phyloP scores from a whole-genome alignment of 2,797 vertebrate species.

The Enteromius treurensis region DNA sequence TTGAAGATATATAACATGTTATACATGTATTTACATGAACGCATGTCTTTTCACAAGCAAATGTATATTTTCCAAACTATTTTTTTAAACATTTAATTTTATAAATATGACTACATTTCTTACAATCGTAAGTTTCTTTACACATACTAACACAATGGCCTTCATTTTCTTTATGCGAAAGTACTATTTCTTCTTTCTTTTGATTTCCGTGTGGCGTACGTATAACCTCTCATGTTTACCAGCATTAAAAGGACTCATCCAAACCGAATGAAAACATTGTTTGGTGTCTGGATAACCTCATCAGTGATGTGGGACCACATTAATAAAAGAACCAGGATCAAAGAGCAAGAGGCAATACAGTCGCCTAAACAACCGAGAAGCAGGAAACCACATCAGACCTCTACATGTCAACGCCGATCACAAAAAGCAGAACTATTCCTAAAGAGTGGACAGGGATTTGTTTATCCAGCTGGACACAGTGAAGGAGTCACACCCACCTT shows the following conservation, averaged over 20 bases:
- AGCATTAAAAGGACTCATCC: not conserved
- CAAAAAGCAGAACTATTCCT: not conserved
- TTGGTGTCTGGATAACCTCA: constrained; percentile 17
- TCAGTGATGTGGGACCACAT: not conserved
- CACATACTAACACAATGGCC: not conserved
- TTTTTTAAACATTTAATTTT: too few relatives aligned
- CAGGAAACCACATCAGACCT: constrained; percentile 33
- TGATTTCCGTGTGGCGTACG: not conserved
- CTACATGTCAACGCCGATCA: not conserved
- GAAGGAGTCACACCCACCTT: not conserved
- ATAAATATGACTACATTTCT: too few relatives aligned
- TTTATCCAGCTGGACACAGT: constrained; percentile 35
- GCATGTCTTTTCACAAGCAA: too few relatives aligned
- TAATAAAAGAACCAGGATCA: constrained; percentile 25
- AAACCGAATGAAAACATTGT: not conserved
- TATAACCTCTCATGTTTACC: not conserved
- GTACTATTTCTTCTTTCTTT: not conserved
- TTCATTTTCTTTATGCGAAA: not conserved
- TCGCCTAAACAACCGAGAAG: constrained; percentile 1
- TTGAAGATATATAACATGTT: too few relatives aligned
- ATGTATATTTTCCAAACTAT: too few relatives aligned
- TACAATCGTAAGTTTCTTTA: too few relatives aligned
- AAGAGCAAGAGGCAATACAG: not conserved
- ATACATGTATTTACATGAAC: too few relatives aligned
- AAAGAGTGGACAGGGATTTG: not conserved